Conservation (phyloP, 2,113 vertebrate species). For the Ammospiza nelsoni region DNA sequence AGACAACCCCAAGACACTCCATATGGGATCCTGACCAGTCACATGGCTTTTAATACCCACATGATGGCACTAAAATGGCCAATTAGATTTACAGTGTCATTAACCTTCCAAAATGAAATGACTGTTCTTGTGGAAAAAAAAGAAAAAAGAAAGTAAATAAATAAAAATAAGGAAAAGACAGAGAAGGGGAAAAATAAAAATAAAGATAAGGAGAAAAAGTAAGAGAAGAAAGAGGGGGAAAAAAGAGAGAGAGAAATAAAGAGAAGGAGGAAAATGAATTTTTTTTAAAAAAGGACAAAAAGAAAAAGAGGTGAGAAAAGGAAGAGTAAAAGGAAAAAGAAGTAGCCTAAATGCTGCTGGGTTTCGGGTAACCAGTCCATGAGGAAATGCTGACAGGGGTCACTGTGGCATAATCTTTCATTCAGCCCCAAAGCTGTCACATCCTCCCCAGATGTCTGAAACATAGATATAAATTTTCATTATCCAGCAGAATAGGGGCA, state of each 20-base stretch:
- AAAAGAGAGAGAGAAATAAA: rapidly evolving
- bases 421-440: slow-evolving; percentile 89
- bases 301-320: rapidly evolving
- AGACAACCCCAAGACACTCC: slow-evolving; percentile 66
- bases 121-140: slow-evolving; percentile 40
- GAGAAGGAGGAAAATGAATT: rapidly evolving
- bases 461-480: slow-evolving; percentile 90
- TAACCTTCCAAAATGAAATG: slow-evolving; percentile 81
- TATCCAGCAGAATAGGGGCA: slow-evolving; percentile 85
- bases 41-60: slow-evolving; percentile 81
- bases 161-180: background rate
- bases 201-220: rapidly evolving
- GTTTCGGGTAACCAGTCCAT: slow-evolving; percentile 85
- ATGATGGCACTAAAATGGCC: slow-evolving; percentile 84
- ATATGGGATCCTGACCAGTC: slow-evolving; percentile 74
- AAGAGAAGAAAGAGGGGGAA: rapidly evolving
- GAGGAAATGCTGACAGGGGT: slow-evolving; percentile 88
- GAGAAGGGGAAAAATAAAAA: background rate
- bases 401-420: slow-evolving; percentile 89
- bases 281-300: rapidly evolving
- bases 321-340: background rate
- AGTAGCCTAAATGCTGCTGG: slow-evolving; percentile 77
- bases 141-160: background rate
- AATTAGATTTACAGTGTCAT: slow-evolving; percentile 87
- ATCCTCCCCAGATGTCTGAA: slow-evolving; percentile 85